These are phyloP conservation scores for Trididemnum nubilum DNA, from an alignment of 23 tunicate species.

Conservation along the genomic window DNA sequence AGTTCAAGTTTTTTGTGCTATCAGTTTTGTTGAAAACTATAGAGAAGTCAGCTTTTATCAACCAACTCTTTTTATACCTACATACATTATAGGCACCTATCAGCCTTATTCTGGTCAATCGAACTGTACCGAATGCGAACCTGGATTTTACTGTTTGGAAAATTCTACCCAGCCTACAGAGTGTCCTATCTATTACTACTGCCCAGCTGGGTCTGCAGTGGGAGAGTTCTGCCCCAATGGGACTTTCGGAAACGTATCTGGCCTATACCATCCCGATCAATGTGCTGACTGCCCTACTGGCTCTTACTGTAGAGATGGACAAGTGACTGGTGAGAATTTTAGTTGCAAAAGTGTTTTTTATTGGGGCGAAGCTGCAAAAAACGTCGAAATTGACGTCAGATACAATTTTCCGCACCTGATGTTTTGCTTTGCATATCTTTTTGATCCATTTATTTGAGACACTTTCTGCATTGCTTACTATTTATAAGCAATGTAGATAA, in stretches of 20 bases:
- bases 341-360: too few relatives aligned
- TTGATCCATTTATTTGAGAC: too few relatives aligned
- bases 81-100: slow-evolving; percentile 50
- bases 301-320: slow-evolving; percentile 82
- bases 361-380: too few relatives aligned
- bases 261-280: slow-evolving; percentile 47
- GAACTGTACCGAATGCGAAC: slow-evolving; percentile 53
- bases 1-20: too few relatives aligned
- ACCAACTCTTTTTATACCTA: too few relatives aligned
- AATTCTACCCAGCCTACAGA: slow-evolving; percentile 45
- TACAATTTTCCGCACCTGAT: too few relatives aligned
- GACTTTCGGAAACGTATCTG: slow-evolving; percentile 56
- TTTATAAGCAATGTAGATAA: too few relatives aligned
- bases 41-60: too few relatives aligned
- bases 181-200: slow-evolving; percentile 70
- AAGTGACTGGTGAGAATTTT: slow-evolving; percentile 52
- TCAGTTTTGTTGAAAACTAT: too few relatives aligned
- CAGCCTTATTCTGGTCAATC: slow-evolving; percentile 45
- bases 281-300: slow-evolving; percentile 79
- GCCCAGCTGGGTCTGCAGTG: slow-evolving; percentile 42
- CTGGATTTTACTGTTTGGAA: slow-evolving; percentile 66
- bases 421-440: too few relatives aligned
- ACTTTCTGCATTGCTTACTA: too few relatives aligned
- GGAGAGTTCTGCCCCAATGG: slow-evolving; percentile 75
- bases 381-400: too few relatives aligned